Evolutionary conservation across 2,888 invertebrate genomes (phyloP).

Genomic region (Abscondita cerata): DNA sequence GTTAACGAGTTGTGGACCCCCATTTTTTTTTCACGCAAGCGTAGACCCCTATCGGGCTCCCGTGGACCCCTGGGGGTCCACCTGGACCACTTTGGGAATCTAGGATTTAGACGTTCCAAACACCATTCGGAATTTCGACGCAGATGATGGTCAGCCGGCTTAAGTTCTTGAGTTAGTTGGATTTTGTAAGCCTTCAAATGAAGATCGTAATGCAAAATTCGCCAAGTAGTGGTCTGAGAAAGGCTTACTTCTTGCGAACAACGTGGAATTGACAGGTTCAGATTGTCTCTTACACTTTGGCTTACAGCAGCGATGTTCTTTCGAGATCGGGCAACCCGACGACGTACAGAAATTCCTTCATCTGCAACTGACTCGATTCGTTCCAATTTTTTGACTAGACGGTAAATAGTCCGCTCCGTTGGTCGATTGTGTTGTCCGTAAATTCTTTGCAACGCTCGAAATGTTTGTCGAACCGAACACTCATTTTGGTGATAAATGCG

Average conservation of each 20-base stretch:
- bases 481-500: constrained; percentile 28
- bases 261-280: constrained; percentile 48
- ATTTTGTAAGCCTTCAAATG: too few species aligned
- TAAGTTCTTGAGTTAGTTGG: too few species aligned
- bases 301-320: constrained; percentile 47
- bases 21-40: too few species aligned
- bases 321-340: constrained; percentile 42
- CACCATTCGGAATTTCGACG: too few species aligned
- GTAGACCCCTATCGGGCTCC: too few species aligned
- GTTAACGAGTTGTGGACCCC: too few species aligned
- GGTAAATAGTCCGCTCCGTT: constrained; percentile 35
- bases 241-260: constrained; percentile 43
- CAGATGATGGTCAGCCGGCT: too few species aligned
- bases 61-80: too few species aligned
- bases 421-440: too few species aligned
- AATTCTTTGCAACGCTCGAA: constrained; percentile 15
- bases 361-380: constrained; percentile 43
- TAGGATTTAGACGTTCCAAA: too few species aligned
- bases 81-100: too few species aligned
- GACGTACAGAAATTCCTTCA: constrained; percentile 41
- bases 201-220: constrained; percentile 32
- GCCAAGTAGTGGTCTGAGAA: constrained; percentile 44
- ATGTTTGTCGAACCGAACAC: constrained; percentile 30
- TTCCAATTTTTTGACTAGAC: constrained; percentile 44
- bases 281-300: constrained; percentile 46